These are phyloP conservation scores for Onthophagus sagittarius DNA, from an alignment of 2,888 invertebrate genomes.

Conservation along the genomic window DNA sequence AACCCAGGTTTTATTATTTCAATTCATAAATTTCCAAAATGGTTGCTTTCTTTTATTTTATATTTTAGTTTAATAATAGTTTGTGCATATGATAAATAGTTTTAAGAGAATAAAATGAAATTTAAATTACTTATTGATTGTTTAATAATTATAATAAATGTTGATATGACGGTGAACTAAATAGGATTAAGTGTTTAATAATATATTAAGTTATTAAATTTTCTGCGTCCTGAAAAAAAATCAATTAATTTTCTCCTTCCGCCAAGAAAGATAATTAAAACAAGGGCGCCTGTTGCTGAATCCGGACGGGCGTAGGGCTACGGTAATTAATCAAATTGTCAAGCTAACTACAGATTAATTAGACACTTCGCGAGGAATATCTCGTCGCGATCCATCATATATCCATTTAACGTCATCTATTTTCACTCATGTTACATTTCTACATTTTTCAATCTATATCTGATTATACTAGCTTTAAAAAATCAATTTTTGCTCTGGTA, in stretches of 20 bases:
- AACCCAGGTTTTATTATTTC: no score
- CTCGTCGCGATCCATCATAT: constrained; percentile 19
- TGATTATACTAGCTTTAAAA: not conserved
- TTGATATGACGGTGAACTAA: no score
- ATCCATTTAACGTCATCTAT: not conserved
- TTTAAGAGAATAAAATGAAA: no score
- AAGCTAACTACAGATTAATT: constrained; percentile 12
- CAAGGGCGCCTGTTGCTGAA: constrained; percentile 11
- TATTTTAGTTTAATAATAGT: no score
- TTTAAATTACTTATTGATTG: no score
- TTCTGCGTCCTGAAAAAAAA: not conserved
- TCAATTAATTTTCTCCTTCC: not conserved
- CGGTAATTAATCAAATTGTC: constrained; percentile 13
- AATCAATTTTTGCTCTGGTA: no score
- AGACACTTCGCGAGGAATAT: constrained; percentile 4
- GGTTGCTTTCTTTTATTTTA: no score
- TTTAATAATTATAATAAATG: no score
- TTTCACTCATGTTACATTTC: not conserved
- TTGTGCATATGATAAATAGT: no score
- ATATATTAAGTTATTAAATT: not conserved
- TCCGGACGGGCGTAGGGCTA: constrained; percentile 1
- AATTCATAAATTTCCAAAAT: no score
- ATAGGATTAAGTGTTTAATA: not conserved
- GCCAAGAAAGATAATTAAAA: constrained; percentile 12
- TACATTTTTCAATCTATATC: not conserved